Evolutionary conservation across 2,888 invertebrate species (phyloP), one percentile per base, ranked within the genome.

Genomic region (Macrophya annulata): DNA sequence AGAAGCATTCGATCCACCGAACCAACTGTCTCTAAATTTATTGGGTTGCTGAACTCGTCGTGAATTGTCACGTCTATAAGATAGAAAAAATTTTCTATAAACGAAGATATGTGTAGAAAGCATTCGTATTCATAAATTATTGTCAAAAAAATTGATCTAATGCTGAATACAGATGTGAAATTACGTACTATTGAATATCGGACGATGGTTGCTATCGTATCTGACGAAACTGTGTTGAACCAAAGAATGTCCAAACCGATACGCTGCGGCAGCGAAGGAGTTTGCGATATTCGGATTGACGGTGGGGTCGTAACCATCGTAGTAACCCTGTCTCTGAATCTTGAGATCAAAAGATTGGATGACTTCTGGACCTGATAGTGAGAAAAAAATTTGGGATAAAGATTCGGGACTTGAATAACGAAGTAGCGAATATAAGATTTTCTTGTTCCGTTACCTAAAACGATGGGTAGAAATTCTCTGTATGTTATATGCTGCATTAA

Each of bases 161-260:
- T 4, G 0, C 9, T 31, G 40, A 37, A 68, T 31, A 3, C 45
- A 31, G 17, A 84, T 17, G 43, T 84, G 51, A 77, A 86, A 65
- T 31, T 59, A 94, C 96, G 95, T 92, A 98, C 97, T 97, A 88
- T 96, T 96, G 74, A 95, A 94, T 85, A 97, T 93, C 0, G 96
- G 95, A 65, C 95, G 94, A 90, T 97, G 97, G 88, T 96, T 94
- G 10, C 95, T 94, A 89, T 97, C 97, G 89, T 95, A 96, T 86
- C 98, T 95, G 87, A 97, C 94, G 92, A 98, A 96, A 12, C 96
- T 96, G 8, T 96, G 95, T 90, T 98, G 97, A 4, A 98, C 97
- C 87, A 98, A 94, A 71, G 98, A 98, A 92, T 98, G 98, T 0
- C 98, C 98, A 92, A 98, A 98, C 37, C 98, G 95, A 93, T 97